Conservation (phyloP, 2,113 vertebrate species). For the Hypocryptadius cinnamomeus region DNA sequence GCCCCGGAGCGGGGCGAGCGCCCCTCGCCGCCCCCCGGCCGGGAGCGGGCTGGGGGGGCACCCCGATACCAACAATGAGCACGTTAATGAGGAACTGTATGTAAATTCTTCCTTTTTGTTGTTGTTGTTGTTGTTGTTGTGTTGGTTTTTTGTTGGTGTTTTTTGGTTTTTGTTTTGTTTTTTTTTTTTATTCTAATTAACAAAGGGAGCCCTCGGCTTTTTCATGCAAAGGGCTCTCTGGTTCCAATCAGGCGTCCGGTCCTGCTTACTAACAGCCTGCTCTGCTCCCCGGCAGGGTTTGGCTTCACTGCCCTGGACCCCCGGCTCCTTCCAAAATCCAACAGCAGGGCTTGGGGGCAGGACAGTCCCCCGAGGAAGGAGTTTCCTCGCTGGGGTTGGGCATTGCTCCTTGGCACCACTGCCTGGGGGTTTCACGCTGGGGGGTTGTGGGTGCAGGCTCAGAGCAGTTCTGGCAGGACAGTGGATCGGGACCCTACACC, state of each 20-base stretch:
- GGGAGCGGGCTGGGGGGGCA: not conserved
- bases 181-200: constrained; percentile 38
- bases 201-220: constrained; percentile 56
- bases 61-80: constrained; percentile 33
- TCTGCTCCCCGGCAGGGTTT: not conserved
- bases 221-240: constrained; percentile 54
- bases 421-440: rapidly evolving
- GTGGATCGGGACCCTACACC: too few relatives aligned
- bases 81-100: constrained; percentile 53
- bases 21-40: not conserved
- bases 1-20: not conserved
- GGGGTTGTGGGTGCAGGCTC: rapidly evolving
- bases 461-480: not conserved
- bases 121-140: not conserved
- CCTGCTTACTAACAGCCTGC: not conserved
- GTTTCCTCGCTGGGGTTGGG: not conserved
- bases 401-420: not conserved
- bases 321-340: not conserved
- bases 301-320: not conserved
- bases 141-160: not conserved
- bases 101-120: not conserved
- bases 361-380: rapidly evolving
- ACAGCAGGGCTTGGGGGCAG: not conserved
- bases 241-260: constrained; percentile 31
- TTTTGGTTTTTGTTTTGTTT: not conserved